These are phyloP conservation scores for Hybos culiciformis DNA, from an alignment of 2,888 invertebrate genomes.

Conservation along the genomic window DNA sequence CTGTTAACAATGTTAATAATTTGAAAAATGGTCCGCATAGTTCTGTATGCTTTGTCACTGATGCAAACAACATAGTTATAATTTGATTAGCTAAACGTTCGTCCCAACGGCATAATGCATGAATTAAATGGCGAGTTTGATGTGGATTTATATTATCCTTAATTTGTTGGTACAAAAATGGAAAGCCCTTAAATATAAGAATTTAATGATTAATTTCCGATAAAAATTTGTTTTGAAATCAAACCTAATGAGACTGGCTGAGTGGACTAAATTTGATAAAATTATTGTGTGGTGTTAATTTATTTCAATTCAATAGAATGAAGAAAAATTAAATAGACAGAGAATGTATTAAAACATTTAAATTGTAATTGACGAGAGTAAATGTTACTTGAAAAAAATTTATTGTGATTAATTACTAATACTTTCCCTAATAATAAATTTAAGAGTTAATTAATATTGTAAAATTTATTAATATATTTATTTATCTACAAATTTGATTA, in stretches of 20 bases:
- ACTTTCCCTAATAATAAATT: not conserved
- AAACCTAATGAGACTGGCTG: not conserved
- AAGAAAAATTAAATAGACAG: too few relatives aligned
- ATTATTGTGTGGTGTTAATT: too few relatives aligned
- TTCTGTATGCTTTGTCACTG: slow-evolving; percentile 82
- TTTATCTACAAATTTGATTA: not conserved
- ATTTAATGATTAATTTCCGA: slow-evolving; percentile 2
- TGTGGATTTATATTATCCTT: slow-evolving; percentile 84
- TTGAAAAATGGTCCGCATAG: slow-evolving; percentile 86
- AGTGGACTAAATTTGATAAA: too few relatives aligned
- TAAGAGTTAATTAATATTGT: not conserved
- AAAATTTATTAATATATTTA: not conserved
- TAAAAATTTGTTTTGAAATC: not conserved
- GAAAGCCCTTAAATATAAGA: slow-evolving; percentile 54
- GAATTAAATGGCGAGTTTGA: slow-evolving; percentile 82
- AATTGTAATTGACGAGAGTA: too few relatives aligned
- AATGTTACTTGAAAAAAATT: too few relatives aligned
- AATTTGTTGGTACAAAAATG: slow-evolving; percentile 88
- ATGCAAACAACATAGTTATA: slow-evolving; percentile 78
- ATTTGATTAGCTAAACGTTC: slow-evolving; percentile 78
- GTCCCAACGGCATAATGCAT: slow-evolving; percentile 83
- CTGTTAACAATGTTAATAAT: slow-evolving; percentile 73
- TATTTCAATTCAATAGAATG: too few relatives aligned
- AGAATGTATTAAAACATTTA: too few relatives aligned
- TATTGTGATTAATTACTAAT: too few relatives aligned